phyloP scores from a whole-genome alignment of 2,888 invertebrate species.

The Xestia ashworthii region DNA sequence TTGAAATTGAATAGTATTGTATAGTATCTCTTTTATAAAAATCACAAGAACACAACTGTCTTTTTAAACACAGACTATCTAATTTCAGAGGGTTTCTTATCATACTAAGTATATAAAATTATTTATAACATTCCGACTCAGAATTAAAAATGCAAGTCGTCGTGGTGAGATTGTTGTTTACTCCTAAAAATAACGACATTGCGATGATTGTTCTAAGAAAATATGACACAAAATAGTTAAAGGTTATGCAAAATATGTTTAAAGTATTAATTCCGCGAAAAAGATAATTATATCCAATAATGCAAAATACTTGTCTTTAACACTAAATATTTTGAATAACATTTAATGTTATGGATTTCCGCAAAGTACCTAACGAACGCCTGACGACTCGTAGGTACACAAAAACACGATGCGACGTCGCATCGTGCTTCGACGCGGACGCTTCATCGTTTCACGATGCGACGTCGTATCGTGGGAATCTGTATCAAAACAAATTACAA shows the following conservation, averaged over 20 bases:
- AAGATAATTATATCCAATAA: neutral
- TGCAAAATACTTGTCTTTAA: neutral
- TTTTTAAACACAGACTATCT: neutral
- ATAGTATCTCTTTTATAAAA: neutral
- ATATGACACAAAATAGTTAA: neutral
- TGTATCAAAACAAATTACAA: too few relatives aligned
- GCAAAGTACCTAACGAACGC: neutral
- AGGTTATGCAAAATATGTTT: neutral
- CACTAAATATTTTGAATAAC: neutral
- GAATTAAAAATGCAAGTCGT: neutral
- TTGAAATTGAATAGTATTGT: neutral
- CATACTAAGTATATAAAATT: too few relatives aligned
- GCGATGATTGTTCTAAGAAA: neutral
- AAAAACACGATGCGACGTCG: too few relatives aligned
- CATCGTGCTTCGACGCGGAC: too few relatives aligned
- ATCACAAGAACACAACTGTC: neutral
- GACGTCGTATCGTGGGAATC: too few relatives aligned
- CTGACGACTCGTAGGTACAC: neutral
- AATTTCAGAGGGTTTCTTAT: neutral
- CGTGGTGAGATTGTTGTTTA: neutral
- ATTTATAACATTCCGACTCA: neutral
- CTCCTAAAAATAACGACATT: neutral
- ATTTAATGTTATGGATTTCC: neutral
- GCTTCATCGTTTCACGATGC: too few relatives aligned
- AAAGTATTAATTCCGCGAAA: neutral